Base-by-base conservation (phyloP, 2,797 vertebrate species). In the Florisuga fusca region DNA sequence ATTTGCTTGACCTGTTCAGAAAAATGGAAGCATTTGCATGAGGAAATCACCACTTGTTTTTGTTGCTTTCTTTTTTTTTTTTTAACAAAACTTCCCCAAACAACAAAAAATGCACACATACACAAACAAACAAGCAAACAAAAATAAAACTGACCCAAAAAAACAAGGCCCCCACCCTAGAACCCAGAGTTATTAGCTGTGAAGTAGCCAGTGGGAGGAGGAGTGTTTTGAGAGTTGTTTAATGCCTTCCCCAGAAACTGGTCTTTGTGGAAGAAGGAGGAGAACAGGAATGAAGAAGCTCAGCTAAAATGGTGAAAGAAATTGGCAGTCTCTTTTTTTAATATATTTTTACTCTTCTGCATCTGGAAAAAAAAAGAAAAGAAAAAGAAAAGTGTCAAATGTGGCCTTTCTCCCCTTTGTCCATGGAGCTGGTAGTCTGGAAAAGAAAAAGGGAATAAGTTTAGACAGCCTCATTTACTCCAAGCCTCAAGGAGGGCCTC, bases 291-390 rank as follows among this genome's bases (percentile, higher is more conserved):
- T 97, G 97, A 97, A 97, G 98, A 95, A 98, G 97, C 96, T 97
- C 97, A 98, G 97, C 97, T 97, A 98, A 98, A 97, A 97, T 97
- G 98, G 95, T 84, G 97, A 95, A 96, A 98, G 91, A 97, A 96
- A 97, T 75, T 95, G 97, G 95, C 94, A 97, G 97, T 97, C 96
- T 97, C 96, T 97, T 92, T 98, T 97, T 54, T 8, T 66, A 72
- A 77, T 93, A 64, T 88, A 73, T 75, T 91, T 97, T 94, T 97
- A 98, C 58, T 98, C 98, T 98, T 98, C 98, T 1, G 79, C 94
- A 98, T 98, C 98, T 98, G 97, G 74, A 98, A 98, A 98, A 98
- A 95, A 97, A 21, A 31, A 54, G 29, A 95, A 95, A 93, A 96
- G 63, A 97, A 95, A 98, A 94, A 97, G 64, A 97, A 95, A 97